Evolutionary conservation across 2,888 invertebrate species (phyloP).

Genomic region (Gastracanthus pulcherrimus): DNA sequence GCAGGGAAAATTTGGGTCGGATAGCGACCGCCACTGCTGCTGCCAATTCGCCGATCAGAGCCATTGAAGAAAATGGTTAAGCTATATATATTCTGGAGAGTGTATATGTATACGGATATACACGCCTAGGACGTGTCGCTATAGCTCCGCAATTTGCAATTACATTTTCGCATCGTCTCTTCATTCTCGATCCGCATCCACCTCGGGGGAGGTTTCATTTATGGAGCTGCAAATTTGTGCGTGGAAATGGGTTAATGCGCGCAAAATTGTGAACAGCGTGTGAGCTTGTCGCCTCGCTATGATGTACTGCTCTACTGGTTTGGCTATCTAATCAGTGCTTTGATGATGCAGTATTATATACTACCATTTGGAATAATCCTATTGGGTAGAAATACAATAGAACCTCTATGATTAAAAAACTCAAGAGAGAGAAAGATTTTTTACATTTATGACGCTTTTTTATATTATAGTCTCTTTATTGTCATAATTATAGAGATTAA

Average conservation of each 20-base stretch:
- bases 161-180: too few species aligned
- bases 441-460: too few species aligned
- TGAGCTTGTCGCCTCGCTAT: neutral
- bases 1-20: neutral
- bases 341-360: neutral
- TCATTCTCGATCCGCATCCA: neutral
- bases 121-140: neutral
- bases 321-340: neutral
- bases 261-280: neutral
- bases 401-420: too few species aligned
- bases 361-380: too few species aligned
- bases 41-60: neutral
- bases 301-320: neutral
- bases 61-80: conserved; percentile 9
- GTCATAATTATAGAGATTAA: too few species aligned
- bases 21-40: too few species aligned
- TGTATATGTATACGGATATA: neutral
- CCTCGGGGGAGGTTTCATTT: neutral
- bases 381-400: too few species aligned
- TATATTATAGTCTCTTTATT: too few species aligned
- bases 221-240: neutral
- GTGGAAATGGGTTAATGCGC: neutral
- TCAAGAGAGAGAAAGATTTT: too few species aligned
- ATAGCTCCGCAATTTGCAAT: neutral
- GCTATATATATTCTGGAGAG: neutral